A percentile compares a stretch with the other conserved stretches of the same genome.
phyloP scores from a whole-genome alignment of 2,888 invertebrate genomes.

The Xestobium rufovillosum region DNA sequence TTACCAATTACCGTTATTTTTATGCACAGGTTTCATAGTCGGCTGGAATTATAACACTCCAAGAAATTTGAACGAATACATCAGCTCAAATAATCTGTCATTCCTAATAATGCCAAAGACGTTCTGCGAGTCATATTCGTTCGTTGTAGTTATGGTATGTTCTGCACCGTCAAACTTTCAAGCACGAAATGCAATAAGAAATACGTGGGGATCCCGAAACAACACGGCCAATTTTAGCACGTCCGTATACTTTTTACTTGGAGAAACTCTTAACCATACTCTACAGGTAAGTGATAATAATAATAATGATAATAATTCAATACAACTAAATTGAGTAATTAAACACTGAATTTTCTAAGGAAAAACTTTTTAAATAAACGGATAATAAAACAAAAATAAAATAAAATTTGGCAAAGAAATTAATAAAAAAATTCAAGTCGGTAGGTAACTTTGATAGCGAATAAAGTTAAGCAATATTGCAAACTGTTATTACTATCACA shows the following conservation, averaged over 20 bases:
- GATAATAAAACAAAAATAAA: neutral
- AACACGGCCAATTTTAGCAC: conserved; percentile 38
- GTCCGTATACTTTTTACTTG: conserved; percentile 50
- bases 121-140: conserved; percentile 48
- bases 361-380: conserved; percentile 2
- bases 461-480: too few relatives aligned
- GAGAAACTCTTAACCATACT: conserved; percentile 49
- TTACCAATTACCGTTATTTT: too few relatives aligned
- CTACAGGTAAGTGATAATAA: conserved; percentile 41
- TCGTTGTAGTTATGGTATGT: conserved; percentile 67
- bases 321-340: conserved; percentile 1
- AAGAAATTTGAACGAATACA: conserved; percentile 1
- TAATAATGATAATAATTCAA: conserved; percentile 8
- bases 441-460: too few relatives aligned
- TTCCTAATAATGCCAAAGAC: conserved; percentile 50
- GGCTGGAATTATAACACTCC: conserved; percentile 1
- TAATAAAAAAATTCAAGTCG: too few relatives aligned
- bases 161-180: conserved; percentile 64
- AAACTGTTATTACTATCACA: too few relatives aligned
- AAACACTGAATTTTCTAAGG: conserved; percentile 4
- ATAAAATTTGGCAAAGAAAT: too few relatives aligned
- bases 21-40: neutral
- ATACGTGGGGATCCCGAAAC: conserved; percentile 56
- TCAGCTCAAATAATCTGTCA: neutral
- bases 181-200: conserved; percentile 57